These are phyloP conservation scores for Danaus plexippus DNA, from an alignment of 1,140 invertebrate genomes.

Conservation along the genomic window DNA sequence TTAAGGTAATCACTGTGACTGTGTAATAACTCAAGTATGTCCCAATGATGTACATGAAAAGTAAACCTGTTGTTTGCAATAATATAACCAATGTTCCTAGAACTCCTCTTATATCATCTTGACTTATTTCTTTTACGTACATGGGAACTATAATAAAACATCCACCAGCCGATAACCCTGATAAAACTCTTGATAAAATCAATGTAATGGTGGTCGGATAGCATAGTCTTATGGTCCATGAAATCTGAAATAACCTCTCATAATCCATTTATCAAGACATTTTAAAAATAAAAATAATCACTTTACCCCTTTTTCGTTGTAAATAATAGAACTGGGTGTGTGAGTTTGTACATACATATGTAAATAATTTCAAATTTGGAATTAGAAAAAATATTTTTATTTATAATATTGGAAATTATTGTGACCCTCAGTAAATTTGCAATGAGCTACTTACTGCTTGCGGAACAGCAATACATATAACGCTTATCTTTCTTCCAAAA, in stretches of 20 bases:
- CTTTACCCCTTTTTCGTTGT: neutral
- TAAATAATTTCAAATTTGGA: too few relatives aligned
- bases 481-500: constrained; percentile 23
- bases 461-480: constrained; percentile 27
- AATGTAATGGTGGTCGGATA: constrained; percentile 16
- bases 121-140: constrained; percentile 30
- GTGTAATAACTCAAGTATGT: constrained; percentile 13
- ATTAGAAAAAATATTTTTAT: too few relatives aligned
- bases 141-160: constrained; percentile 23
- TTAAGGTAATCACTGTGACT: constrained; percentile 24
- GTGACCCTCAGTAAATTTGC: neutral
- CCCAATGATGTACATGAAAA: constrained; percentile 31
- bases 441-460: constrained; percentile 17
- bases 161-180: constrained; percentile 23
- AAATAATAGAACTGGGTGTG: too few relatives aligned
- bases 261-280: neutral
- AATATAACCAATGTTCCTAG: constrained; percentile 8
- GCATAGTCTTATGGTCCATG: constrained; percentile 21
- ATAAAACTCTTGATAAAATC: constrained; percentile 17
- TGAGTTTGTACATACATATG: too few relatives aligned
- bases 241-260: constrained; percentile 20
- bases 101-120: constrained; percentile 26
- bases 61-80: constrained; percentile 13
- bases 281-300: neutral
- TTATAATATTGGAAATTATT: too few relatives aligned